A percentile compares a stretch with the other conserved stretches of the same genome.
Conservation (phyloP, 2,113 vertebrate genomes). For the Indicator indicator region DNA sequence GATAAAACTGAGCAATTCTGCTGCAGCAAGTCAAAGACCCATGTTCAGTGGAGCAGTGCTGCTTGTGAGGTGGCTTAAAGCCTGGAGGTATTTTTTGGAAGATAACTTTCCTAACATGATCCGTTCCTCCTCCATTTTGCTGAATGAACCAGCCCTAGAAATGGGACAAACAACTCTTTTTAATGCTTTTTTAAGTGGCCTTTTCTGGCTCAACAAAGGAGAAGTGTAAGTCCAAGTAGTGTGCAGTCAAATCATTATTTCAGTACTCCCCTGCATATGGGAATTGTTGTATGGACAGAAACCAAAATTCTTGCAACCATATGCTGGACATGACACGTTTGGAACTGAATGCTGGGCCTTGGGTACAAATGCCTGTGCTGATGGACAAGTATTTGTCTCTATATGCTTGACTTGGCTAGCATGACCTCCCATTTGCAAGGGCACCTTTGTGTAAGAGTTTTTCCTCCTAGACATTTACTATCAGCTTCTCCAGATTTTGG, state of each 20-base stretch:
- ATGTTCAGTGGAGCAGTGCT: background rate
- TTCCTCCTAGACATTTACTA: background rate
- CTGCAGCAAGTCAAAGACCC: background rate
- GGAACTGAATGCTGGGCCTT: background rate
- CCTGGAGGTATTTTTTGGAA: background rate
- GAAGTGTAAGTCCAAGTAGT: background rate
- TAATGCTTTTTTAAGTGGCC: background rate
- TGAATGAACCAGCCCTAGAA: background rate
- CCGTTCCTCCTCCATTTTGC: background rate
- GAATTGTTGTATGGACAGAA: background rate
- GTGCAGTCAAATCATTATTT: background rate
- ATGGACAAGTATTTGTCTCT: background rate
- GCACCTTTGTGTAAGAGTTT: background rate
- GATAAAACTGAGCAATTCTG: background rate
- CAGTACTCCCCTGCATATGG: background rate
- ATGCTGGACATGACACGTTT: background rate
- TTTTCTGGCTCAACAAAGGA: background rate
- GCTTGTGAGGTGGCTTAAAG: background rate
- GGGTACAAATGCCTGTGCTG: rapidly evolving
- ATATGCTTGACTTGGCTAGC: background rate
- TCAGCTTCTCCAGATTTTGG: background rate
- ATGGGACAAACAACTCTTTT: background rate
- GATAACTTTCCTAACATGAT: background rate
- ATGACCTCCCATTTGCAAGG: background rate
- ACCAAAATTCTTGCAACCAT: background rate